Evolutionary conservation across 2,797 vertebrate species (phyloP), one percentile per base, ranked within the genome.

Genomic region (Chaetophractus vellerosus): DNA sequence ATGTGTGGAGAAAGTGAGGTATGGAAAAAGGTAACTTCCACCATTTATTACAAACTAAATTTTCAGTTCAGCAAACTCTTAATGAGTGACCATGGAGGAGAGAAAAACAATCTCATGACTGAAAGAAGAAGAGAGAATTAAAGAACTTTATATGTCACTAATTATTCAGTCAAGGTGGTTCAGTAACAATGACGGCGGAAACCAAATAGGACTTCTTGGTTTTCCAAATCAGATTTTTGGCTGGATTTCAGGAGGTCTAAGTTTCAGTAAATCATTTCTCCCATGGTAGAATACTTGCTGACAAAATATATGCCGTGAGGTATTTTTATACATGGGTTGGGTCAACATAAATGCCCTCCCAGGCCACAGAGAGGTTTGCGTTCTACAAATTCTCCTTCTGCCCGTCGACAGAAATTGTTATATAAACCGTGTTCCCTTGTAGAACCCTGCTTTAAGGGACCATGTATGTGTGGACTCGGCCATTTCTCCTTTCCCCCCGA

Each of bases 211-310:
- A 78, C 94, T 90, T 96, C 95, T 96, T 66, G 63, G 88, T 93
- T 97, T 97, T 97, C 96, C 80, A 63, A 96, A 96, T 96, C 93
- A 95, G 92, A 83, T 55, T 85, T 93, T 50, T 96, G 96, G 96
- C 92, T 55, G 59, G 90, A 88, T 93, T 96, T 96, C 97, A 97
- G 85, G 38, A 87, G 96, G 93, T 95, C 96, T 97, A 93, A 76
- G 94, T 96, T 96, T 96, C 96, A 96, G 94, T 71, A 97, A 97
- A 97, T 96, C 88, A 96, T 95, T 93, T 90, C 95, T 79, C 95
- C 87, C 66, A n/a, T 2, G 63, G 76, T 90, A 64, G 94, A 88
- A 90, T 57, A 94, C 86, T 91, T 68, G 82, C 74, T 87, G 95
- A 96, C 93, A 64, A 84, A 93, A 89, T 9, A 63, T 45, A 81